phyloP scores from a whole-genome alignment of 2,113 vertebrate genomes.

The Petaurus breviceps region DNA sequence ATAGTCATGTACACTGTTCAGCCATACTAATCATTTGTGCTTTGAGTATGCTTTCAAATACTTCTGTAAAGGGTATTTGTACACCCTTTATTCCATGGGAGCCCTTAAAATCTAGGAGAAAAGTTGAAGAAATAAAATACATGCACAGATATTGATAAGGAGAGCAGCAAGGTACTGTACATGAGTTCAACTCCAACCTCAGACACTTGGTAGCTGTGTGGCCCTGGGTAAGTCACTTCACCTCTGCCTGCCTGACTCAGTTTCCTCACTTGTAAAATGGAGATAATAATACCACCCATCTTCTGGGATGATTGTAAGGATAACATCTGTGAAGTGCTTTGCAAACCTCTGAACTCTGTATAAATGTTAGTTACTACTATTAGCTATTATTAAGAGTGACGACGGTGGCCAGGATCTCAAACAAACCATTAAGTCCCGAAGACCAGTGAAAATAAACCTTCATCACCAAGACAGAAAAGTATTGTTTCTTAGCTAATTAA shows the following conservation, averaged over 20 bases:
- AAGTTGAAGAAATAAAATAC: neutral
- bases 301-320: neutral
- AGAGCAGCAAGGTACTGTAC: neutral
- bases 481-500: neutral
- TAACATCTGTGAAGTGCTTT: neutral
- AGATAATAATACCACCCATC: neutral
- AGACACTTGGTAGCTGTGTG: neutral
- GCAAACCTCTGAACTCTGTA: neutral
- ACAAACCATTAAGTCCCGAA: neutral
- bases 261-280: neutral
- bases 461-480: neutral
- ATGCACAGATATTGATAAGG: neutral
- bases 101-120: neutral
- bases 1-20: neutral
- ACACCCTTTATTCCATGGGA: neutral
- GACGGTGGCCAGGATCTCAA: neutral
- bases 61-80: neutral
- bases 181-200: neutral
- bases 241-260: neutral
- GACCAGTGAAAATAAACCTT: neutral
- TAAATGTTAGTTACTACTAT: neutral
- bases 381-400: neutral
- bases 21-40: neutral
- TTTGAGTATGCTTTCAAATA: neutral
- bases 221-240: neutral